Percentiles rank a stretch among this genome's conserved stretches.
phyloP scores from a whole-genome alignment of 2,797 vertebrate genomes.

The Arremon aurantiirostris region DNA sequence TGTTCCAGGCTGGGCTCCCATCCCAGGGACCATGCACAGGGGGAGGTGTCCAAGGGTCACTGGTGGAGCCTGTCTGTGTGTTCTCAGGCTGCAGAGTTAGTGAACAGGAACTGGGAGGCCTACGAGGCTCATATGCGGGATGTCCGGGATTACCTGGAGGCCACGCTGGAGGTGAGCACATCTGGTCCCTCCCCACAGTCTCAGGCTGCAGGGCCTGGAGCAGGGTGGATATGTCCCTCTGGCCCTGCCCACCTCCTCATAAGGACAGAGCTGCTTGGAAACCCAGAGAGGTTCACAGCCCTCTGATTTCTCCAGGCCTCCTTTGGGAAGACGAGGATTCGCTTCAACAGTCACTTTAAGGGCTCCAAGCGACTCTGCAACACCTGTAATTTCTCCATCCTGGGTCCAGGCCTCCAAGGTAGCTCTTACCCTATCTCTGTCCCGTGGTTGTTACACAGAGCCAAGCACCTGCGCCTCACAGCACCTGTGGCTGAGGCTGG shows the following conservation, averaged over 20 bases:
- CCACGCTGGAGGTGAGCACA: constrained; percentile 80
- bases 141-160: constrained; percentile 85
- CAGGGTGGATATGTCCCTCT: neutral
- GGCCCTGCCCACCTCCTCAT: neutral
- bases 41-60: neutral
- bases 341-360: constrained; percentile 84
- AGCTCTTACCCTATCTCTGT: neutral
- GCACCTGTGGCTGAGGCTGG: neutral
- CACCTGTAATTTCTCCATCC: constrained; percentile 92
- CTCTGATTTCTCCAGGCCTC: constrained; percentile 71
- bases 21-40: accelerated
- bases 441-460: accelerated
- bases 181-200: accelerated
- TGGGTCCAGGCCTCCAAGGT: constrained; percentile 86
- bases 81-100: constrained; percentile 89
- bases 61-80: neutral
- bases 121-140: constrained; percentile 85
- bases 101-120: constrained; percentile 78
- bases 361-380: constrained; percentile 86
- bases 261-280: neutral
- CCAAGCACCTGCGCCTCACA: neutral
- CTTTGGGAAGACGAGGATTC: constrained; percentile 83
- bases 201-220: neutral
- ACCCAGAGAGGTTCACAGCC: neutral
- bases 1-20: neutral